Evolutionary conservation across 2,888 invertebrate species (phyloP).

Genomic region (Proisotoma minuta): DNA sequence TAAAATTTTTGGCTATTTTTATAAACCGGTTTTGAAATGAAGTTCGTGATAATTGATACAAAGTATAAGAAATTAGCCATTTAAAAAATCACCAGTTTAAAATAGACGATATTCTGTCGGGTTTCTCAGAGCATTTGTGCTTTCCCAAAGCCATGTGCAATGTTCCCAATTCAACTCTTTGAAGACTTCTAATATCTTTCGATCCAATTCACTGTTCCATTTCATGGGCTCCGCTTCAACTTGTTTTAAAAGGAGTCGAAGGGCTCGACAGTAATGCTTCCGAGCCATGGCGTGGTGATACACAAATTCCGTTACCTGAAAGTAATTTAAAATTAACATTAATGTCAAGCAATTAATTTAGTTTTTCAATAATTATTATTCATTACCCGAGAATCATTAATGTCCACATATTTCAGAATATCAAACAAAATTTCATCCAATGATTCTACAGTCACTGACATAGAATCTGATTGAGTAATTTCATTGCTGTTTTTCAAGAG

Average conservation of each 20-base stretch:
- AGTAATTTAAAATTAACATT: not conserved
- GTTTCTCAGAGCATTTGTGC: constrained; percentile 63
- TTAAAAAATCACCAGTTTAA: constrained; percentile 55
- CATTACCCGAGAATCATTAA: constrained; percentile 67
- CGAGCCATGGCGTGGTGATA: constrained; percentile 76
- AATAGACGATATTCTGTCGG: constrained; percentile 67
- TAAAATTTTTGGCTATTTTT: too few relatives aligned
- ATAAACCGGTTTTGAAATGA: too few relatives aligned
- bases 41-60: too few relatives aligned
- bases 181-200: constrained; percentile 62
- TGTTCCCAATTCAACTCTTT: constrained; percentile 67
- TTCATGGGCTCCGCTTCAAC: constrained; percentile 74
- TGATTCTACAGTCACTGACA: constrained; percentile 54
- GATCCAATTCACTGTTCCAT: constrained; percentile 60
- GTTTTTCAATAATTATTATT: not conserved
- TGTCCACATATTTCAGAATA: constrained; percentile 74
- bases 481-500: constrained; percentile 17
- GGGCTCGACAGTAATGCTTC: constrained; percentile 73
- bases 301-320: constrained; percentile 68
- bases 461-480: constrained; percentile 49
- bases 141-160: constrained; percentile 57
- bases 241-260: constrained; percentile 69
- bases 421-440: constrained; percentile 63
- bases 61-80: too few relatives aligned
- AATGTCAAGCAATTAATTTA: not conserved